Conservation (phyloP, 2,113 vertebrate species). For the Fukomys damarensis region DNA sequence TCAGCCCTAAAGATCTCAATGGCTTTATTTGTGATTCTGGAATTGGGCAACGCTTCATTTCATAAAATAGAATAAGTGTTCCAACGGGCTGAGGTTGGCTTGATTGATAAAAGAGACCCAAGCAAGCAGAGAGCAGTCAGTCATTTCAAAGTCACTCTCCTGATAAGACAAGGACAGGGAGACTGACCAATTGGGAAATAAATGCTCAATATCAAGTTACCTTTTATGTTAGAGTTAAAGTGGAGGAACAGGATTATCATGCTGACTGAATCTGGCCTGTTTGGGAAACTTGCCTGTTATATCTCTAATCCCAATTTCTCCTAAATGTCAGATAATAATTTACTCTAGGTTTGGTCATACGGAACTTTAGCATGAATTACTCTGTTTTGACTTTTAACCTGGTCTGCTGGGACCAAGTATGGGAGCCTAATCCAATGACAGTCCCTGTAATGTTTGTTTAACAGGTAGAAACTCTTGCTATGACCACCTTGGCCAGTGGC, state of each 20-base stretch:
- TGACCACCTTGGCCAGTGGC: not conserved
- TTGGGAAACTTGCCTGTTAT: not conserved
- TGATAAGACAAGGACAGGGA: not conserved
- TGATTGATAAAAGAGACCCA: not conserved
- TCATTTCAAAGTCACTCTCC: not conserved
- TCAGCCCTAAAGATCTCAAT: not conserved
- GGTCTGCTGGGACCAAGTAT: not conserved
- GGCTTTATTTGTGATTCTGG: not conserved
- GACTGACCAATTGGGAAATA: not conserved
- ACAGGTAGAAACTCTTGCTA: not conserved
- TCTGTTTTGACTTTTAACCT: no score
- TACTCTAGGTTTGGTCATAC: not conserved
- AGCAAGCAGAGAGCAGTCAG: not conserved
- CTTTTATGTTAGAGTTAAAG: not conserved
- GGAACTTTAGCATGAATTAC: not conserved
- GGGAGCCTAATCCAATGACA: not conserved
- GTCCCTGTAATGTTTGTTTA: not conserved
- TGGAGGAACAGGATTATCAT: not conserved
- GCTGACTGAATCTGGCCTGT: not conserved
- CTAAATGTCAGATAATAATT: not conserved
- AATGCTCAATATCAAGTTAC: not conserved
- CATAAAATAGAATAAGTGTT: not conserved
- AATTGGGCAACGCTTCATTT: not conserved
- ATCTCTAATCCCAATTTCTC: not conserved
- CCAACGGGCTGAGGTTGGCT: not conserved